Base-by-base conservation (phyloP, 2,113 vertebrate genomes). In the Larimichthys crocea region DNA sequence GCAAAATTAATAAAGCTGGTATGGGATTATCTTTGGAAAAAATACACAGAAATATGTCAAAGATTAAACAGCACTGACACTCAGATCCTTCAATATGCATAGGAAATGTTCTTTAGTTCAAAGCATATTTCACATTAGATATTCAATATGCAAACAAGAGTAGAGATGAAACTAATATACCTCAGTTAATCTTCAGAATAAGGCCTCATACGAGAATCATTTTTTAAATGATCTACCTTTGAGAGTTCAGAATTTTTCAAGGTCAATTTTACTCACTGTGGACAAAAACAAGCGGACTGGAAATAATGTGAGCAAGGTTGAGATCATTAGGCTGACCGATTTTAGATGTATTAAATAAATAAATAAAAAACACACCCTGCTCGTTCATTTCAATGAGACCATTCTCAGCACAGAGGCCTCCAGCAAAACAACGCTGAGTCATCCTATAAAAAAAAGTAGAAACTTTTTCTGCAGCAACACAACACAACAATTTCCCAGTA, bases 1-100 rank as follows among this genome's bases (percentile, higher is more conserved):
- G 91, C 90, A 92, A 29, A 93, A 92, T 92, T 48, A 87, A 86
- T 88, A 77, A 82, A 86, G 74, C 62, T 44, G 87, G 61, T 76
- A 61, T 65, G 66, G 74, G 84, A 89, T 87, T 86, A 89, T 88
- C 55, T 86, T 61, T 77, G 62, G 53, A 86, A 90, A 90, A 87
- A 88, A 85, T 73, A 70, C 75, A 46, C 44, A 50, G 63, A 56
- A 60, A 88, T 78, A 65, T 71, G 72, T 89, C 82, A 81, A 74
- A 65, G 74, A 91, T 85, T 84, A 91, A 91, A 82, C 68, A 26
- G 66, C 17, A 64, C 42, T 80, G 88, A 88, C 85, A 75, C 80
- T 82, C 59, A 19, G 78, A 85, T 53, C 53, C 59, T 76, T 81
- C 59, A 73, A 42, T 79, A 56, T n/a, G 44, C 67, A 29, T 0